phyloP scores from a whole-genome alignment of 2,113 vertebrate species.

The Isichthys henryi region DNA sequence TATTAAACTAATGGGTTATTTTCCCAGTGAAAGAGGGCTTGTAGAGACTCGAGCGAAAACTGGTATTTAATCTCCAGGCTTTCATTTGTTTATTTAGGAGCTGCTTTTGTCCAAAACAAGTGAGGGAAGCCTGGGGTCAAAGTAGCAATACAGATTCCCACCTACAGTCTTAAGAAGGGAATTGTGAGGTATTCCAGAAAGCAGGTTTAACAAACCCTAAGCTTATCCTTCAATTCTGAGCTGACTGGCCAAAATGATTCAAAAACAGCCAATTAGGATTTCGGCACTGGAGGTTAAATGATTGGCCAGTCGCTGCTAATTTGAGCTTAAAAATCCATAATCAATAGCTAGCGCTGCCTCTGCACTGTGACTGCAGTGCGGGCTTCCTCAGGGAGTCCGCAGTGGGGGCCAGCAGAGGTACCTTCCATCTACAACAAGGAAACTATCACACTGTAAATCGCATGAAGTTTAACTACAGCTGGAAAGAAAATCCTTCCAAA shows the following conservation, averaged over 20 bases:
- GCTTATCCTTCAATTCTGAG: neutral
- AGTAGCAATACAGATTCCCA: neutral
- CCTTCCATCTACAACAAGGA: neutral
- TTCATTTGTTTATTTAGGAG: neutral
- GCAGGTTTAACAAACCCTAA: neutral
- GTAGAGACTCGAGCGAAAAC: neutral
- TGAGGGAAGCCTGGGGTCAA: neutral
- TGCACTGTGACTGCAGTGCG: neutral
- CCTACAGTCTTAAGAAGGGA: neutral
- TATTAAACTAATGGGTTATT: neutral
- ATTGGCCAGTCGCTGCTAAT: no score
- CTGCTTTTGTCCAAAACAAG: neutral
- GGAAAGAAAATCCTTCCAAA: neutral
- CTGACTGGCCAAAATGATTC: neutral
- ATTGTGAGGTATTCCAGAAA: neutral
- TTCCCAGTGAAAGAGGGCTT: neutral
- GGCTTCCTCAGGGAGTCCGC: neutral
- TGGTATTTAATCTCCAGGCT: neutral
- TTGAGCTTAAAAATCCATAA: neutral
- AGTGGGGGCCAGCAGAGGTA: neutral
- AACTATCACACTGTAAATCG: neutral
- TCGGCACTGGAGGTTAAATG: neutral
- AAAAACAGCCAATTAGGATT: neutral
- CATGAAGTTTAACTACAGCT: neutral
- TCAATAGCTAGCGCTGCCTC: neutral